These are phyloP conservation scores for Spilogale gracilis DNA, from an alignment of 2,113 vertebrate species.

Conservation along the genomic window DNA sequence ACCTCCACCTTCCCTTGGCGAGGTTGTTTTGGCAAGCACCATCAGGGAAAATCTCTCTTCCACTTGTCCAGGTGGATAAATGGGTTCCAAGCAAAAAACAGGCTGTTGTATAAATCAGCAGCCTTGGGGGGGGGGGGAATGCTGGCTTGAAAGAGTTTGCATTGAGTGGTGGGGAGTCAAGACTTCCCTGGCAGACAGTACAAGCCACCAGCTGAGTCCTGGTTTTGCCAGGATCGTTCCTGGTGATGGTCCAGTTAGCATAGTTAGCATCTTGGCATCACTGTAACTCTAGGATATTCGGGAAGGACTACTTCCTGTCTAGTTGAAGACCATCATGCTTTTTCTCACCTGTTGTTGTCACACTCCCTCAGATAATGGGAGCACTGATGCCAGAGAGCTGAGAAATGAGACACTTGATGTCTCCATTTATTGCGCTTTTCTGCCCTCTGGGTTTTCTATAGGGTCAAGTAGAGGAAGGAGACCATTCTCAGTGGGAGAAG, in stretches of 20 bases:
- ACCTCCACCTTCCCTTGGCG: slow-evolving; percentile 49
- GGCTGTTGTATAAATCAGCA: slow-evolving; percentile 33
- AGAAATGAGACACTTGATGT: slow-evolving; percentile 3
- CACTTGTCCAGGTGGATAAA: slow-evolving; percentile 59
- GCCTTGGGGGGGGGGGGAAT: neutral
- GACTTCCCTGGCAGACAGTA: neutral
- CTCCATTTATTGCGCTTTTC: neutral
- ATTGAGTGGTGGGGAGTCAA: neutral
- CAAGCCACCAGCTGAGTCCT: neutral
- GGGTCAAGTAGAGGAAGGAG: neutral
- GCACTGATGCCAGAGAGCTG: neutral
- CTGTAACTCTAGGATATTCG: neutral
- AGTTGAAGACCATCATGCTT: neutral
- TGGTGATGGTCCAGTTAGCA: no score
- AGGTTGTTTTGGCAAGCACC: neutral
- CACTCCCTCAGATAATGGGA: neutral
- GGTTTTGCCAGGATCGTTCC: neutral
- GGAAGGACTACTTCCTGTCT: neutral
- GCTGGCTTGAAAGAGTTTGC: slow-evolving; percentile 7
- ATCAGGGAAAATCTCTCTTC: slow-evolving; percentile 49
- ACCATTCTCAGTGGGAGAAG: neutral
- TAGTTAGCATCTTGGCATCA: neutral
- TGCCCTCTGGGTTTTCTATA: slow-evolving; percentile 19
- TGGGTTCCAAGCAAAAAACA: slow-evolving; percentile 56
- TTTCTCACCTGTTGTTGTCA: neutral